Conservation (phyloP, 2,888 invertebrate genomes). For the Rhorus exstirpatorius region DNA sequence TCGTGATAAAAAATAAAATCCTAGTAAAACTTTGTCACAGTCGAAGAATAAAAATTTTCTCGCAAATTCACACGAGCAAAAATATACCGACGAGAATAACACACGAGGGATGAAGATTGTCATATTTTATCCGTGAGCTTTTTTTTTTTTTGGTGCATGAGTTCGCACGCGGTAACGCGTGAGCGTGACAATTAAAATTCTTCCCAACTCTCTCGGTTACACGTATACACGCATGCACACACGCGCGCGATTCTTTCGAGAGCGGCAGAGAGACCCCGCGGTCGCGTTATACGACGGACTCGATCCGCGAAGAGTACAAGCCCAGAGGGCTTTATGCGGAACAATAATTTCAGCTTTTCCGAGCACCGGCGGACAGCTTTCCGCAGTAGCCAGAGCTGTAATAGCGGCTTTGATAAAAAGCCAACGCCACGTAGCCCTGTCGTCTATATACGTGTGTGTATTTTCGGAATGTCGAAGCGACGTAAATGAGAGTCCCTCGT, state of each 20-base stretch:
- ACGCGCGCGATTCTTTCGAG: constrained; percentile 15
- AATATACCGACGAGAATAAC: not conserved
- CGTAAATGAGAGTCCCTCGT: constrained; percentile 9
- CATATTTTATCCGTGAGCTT: constrained; percentile 41
- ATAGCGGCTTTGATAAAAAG: constrained; percentile 35
- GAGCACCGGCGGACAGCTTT: constrained; percentile 50
- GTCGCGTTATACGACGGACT: constrained; percentile 33
- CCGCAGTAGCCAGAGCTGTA: constrained; percentile 19
- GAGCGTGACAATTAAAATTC: constrained; percentile 63
- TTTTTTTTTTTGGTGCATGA: constrained; percentile 29
- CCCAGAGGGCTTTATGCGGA: constrained; percentile 55
- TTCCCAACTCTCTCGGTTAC: not conserved
- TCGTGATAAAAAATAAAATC: too few relatives aligned
- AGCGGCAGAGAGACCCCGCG: constrained; percentile 20
- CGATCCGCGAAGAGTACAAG: constrained; percentile 24
- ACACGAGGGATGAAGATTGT: constrained; percentile 16
- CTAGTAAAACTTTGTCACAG: not conserved
- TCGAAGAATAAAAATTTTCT: not conserved
- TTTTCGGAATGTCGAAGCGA: constrained; percentile 25
- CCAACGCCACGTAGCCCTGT: constrained; percentile 5
- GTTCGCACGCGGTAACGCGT: constrained; percentile 35
- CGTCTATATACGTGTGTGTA: not conserved
- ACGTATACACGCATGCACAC: not conserved
- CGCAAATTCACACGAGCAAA: not conserved
- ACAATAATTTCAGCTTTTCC: constrained; percentile 68